Base-by-base conservation (phyloP, 2,888 invertebrate species). In the Leptogaster cylindrica region DNA sequence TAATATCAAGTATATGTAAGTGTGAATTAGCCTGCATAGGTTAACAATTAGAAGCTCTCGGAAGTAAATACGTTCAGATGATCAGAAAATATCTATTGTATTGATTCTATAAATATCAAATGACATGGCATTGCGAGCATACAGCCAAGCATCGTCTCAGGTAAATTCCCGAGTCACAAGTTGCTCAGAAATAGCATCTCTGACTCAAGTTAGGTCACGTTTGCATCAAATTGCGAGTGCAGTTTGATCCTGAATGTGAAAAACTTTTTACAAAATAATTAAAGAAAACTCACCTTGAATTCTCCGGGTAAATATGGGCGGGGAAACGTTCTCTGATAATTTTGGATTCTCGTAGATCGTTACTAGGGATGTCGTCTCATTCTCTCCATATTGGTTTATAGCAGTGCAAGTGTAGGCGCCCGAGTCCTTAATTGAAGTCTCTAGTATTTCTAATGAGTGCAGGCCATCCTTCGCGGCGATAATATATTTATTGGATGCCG, bases 361-460 rank as follows among this genome's bases (percentile, higher is more conserved):
- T 72, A 81, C 77, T 70, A 77, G 77, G 72, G 79, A 79, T 73
- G 77, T 78, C 36, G 81, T 79, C 75, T 79, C 80, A 68, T 77
- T 76, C 74, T 80, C 78, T 72, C 81, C 81, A 73, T 77, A 77
- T 61, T 73, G 84, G 79, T 93, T 93, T 71, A 84, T 85, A 10
- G 90, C 92, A 7, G 89, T 83, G 77, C 94, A 94, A 12, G 87
- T 87, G 76, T 93, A 94, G 75, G 92, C 88, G 18, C 91, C 94
- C 8, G 88, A 86, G 81, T 93, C 93, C 68, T 82, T 82, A 0
- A 86, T 82, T 10, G 84, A 82, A 1, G 88, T 87, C 73, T 89
- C 86, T 39, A 86, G 79, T 23, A 93, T 86, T 82, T 93, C 92
- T 69, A 93, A 78, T 61, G 88, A 89, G 25, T 89, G 74, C 2